phyloP scores from a whole-genome alignment of 2,797 vertebrate genomes.

The Poliocrania exsul region DNA sequence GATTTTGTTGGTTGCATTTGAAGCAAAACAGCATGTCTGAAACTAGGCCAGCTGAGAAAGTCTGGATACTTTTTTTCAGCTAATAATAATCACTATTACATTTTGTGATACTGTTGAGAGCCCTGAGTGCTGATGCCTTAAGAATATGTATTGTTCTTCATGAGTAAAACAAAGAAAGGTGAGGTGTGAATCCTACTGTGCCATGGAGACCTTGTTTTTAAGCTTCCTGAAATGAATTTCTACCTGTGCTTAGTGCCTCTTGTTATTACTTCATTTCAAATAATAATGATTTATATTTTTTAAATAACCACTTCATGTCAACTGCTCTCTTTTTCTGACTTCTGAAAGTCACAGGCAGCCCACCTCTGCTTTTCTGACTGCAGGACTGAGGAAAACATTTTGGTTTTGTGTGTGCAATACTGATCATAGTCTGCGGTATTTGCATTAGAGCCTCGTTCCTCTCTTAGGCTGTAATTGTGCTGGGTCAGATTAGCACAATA shows the following conservation, averaged over 20 bases:
- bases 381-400: background rate
- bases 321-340: background rate
- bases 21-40: slow-evolving; percentile 8
- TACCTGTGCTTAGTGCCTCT: background rate
- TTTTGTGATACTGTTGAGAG: background rate
- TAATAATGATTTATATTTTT: background rate
- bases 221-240: background rate
- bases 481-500: background rate
- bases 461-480: background rate
- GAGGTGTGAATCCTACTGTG: background rate
- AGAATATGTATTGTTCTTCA: background rate
- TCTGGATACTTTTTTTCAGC: background rate
- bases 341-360: background rate
- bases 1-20: slow-evolving; percentile 57
- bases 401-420: background rate
- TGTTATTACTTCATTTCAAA: background rate
- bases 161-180: background rate
- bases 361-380: background rate
- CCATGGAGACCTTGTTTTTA: background rate
- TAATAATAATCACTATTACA: background rate
- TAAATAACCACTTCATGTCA: background rate
- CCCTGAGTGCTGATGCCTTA: background rate
- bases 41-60: slow-evolving; percentile 49
- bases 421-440: background rate
- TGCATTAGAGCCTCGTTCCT: background rate